Conservation (phyloP, 1,140 invertebrate genomes). For the Rhizoglyphus robini region DNA sequence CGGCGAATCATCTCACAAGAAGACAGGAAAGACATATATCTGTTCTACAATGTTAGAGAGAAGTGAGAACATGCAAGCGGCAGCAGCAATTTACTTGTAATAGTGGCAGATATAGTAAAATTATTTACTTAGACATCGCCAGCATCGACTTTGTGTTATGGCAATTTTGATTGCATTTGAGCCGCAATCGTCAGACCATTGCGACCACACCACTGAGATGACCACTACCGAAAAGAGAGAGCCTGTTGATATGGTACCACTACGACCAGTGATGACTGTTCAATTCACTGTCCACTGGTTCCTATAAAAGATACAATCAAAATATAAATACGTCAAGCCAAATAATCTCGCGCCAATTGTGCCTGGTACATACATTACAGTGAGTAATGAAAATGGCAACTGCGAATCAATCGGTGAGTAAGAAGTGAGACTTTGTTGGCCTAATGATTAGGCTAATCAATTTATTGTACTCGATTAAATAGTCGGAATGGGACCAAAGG, state of each 20-base stretch:
- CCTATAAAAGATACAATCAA: not conserved
- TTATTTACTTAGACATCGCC: conserved; percentile 4
- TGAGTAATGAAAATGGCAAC: too few species aligned
- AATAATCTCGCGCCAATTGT: too few species aligned
- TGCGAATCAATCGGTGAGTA: too few species aligned
- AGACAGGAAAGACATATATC: too few species aligned
- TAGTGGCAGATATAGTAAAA: too few species aligned
- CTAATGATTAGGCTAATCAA: too few species aligned
- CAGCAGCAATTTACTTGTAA: conserved; percentile 7
- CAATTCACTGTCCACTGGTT: not conserved
- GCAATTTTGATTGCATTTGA: conserved; percentile 3
- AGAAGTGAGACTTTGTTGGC: too few species aligned
- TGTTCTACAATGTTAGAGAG: too few species aligned
- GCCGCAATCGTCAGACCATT: conserved; percentile 4
- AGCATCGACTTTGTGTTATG: not conserved
- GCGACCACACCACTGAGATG: not conserved
- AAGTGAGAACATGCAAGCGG: not conserved
- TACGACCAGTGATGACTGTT: not conserved
- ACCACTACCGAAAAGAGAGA: not conserved
- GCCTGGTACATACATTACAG: too few species aligned
- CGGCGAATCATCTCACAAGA: not conserved
- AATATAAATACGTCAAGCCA: not conserved
- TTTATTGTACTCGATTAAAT: too few species aligned
- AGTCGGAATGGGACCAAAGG: too few species aligned
- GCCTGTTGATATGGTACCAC: not conserved